phyloP scores from a whole-genome alignment of 2,113 vertebrate species.

The Hippocampus guttulatus region DNA sequence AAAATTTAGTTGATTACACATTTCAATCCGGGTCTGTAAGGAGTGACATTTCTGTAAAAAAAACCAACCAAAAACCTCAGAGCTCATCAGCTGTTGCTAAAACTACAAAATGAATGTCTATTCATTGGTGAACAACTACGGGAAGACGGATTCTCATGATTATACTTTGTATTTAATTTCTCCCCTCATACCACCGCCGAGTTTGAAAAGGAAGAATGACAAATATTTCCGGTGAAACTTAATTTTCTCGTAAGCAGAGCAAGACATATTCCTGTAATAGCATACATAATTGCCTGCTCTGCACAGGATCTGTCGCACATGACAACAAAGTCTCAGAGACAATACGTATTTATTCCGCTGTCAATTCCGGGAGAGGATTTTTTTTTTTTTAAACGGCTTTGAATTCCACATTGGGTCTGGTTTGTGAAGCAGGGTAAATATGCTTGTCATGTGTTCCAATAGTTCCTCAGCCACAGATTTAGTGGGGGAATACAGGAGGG shows the following conservation, averaged over 20 bases:
- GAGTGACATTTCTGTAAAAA: constrained; percentile 48
- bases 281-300: constrained; percentile 72
- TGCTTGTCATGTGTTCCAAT: constrained; percentile 67
- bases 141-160: constrained; percentile 66
- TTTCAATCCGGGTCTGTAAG: background rate
- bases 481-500: constrained; percentile 58
- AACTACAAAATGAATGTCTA: constrained; percentile 70
- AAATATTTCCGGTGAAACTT: constrained; percentile 73
- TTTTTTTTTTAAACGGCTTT: constrained; percentile 40
- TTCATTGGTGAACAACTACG: constrained; percentile 69
- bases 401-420: constrained; percentile 63
- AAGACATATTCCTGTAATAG: constrained; percentile 78
- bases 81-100: constrained; percentile 71
- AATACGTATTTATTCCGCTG: constrained; percentile 75
- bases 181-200: constrained; percentile 60
- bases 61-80: constrained; percentile 18
- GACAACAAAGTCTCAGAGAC: constrained; percentile 77
- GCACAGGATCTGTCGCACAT: constrained; percentile 67
- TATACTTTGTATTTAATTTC: constrained; percentile 63
- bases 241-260: constrained; percentile 76
- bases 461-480: constrained; percentile 61
- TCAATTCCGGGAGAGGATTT: constrained; percentile 58
- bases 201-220: constrained; percentile 67
- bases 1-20: constrained; percentile 27
- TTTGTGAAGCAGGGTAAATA: constrained; percentile 68